Conservation (phyloP, 2,113 vertebrate genomes). For the Eurystomus gularis region DNA sequence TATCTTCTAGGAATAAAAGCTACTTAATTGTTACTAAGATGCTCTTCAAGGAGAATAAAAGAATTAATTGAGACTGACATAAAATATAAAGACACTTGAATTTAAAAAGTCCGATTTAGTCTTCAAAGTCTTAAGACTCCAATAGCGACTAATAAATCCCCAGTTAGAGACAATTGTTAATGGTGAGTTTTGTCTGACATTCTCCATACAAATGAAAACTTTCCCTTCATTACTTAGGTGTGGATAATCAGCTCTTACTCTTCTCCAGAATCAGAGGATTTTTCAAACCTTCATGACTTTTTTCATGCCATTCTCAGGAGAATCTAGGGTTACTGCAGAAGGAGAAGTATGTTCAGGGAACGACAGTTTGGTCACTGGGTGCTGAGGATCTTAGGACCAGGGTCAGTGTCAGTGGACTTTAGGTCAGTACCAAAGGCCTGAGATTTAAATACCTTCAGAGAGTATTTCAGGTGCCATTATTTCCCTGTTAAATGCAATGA, state of each 20-base stretch:
- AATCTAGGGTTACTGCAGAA: background rate
- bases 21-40: constrained; percentile 4
- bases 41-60: constrained; percentile 22
- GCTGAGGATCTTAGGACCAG: background rate
- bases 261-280: background rate
- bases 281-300: background rate
- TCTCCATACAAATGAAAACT: background rate
- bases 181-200: background rate
- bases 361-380: background rate
- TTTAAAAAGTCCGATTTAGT: background rate
- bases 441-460: background rate
- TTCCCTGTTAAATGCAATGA: background rate
- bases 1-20: background rate
- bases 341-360: background rate
- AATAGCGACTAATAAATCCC: background rate
- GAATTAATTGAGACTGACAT: background rate
- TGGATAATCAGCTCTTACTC: background rate
- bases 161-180: background rate
- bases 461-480: background rate
- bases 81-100: background rate
- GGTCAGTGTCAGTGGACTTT: background rate
- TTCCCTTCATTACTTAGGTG: background rate
- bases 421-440: background rate
- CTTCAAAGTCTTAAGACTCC: background rate
- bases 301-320: background rate